A percentile compares a stretch with the other conserved stretches of the same genome.
These are phyloP conservation scores for Caenorhabditis sp. DNA, from an alignment of 2,888 invertebrate genomes.

Conservation along the genomic window DNA sequence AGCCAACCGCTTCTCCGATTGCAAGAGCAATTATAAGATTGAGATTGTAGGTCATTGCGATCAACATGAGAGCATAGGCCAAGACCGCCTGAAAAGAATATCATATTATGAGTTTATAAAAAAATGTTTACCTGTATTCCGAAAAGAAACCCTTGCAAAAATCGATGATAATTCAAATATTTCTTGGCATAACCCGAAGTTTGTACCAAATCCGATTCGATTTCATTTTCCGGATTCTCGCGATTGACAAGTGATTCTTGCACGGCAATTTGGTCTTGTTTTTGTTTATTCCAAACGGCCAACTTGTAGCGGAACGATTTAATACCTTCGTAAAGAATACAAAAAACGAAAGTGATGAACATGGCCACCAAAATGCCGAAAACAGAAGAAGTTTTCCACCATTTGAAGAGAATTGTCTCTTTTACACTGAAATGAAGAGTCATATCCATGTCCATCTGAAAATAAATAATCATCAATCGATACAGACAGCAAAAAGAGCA, in stretches of 20 bases:
- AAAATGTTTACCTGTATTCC: not conserved
- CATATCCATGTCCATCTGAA: constrained; percentile 50
- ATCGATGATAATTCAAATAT: not conserved
- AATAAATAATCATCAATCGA: not conserved
- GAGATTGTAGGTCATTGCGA: constrained; percentile 63
- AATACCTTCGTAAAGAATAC: constrained; percentile 62
- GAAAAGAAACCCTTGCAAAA: not conserved
- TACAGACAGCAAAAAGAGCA: too few species aligned
- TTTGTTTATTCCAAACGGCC: constrained; percentile 40
- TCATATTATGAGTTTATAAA: too few species aligned
- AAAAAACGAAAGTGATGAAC: constrained; percentile 62
- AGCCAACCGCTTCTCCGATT: constrained; percentile 56
- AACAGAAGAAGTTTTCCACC: constrained; percentile 62
- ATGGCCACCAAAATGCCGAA: constrained; percentile 54
- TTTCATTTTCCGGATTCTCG: not conserved
- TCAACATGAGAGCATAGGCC: constrained; percentile 55
- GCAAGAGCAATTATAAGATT: constrained; percentile 60
- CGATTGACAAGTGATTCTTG: not conserved
- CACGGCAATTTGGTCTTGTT: not conserved
- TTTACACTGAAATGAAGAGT: constrained; percentile 63
- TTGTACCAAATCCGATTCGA: not conserved
- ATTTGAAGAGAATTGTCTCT: constrained; percentile 63
- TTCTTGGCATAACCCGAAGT: not conserved
- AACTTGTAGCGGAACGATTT: constrained; percentile 51
- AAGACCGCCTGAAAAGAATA: constrained; percentile 36